Percentiles rank a stretch among this genome's conserved stretches.
Conservation (phyloP, 2,797 vertebrate species). For the Vireo griseus region DNA sequence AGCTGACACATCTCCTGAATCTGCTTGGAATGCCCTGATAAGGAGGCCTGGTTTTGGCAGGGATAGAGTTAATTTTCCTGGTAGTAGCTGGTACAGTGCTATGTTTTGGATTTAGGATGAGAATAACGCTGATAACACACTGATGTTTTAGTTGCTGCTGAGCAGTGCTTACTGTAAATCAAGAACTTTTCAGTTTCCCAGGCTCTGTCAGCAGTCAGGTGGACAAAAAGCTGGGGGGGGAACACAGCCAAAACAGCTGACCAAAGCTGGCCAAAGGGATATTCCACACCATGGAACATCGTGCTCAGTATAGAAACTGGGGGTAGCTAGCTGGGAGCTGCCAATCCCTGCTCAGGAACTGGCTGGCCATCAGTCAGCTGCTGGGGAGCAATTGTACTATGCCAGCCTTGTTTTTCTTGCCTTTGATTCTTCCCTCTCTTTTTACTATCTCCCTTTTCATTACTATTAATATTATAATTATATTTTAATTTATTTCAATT, state of each 20-base stretch:
- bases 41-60: not conserved
- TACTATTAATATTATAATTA: too few relatives aligned
- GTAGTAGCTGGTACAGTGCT: not conserved
- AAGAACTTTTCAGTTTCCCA: not conserved
- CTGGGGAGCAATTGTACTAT: not conserved
- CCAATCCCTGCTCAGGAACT: not conserved
- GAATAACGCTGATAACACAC: not conserved
- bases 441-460: not conserved
- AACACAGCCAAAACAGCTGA: not conserved
- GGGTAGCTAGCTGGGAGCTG: not conserved
- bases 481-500: not conserved
- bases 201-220: not conserved
- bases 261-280: not conserved
- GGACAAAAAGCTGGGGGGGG: not conserved
- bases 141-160: not conserved
- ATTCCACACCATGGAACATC: not conserved
- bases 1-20: not conserved
- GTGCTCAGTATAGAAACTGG: not conserved
- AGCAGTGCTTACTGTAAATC: not conserved
- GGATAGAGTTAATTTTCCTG: not conserved
- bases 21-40: not conserved
- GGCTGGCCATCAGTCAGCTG: rapidly evolving
- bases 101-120: not conserved
- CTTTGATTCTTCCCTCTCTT: not conserved
- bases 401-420: not conserved